Conservation (phyloP, 2,888 invertebrate genomes). For the Limnephilus marmoratus region DNA sequence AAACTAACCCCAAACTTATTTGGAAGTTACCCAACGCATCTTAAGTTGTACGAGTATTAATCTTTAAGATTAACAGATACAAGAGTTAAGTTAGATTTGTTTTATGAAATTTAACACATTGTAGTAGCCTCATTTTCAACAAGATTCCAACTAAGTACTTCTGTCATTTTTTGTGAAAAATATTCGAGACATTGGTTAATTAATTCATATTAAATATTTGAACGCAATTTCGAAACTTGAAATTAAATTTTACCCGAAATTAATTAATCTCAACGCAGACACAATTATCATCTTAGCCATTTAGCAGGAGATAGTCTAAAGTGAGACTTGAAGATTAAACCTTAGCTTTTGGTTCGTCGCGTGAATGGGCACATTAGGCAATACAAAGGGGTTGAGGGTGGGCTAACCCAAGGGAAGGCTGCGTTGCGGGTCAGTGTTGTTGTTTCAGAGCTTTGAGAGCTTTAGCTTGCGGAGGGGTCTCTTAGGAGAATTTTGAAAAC, state of each 20-base stretch:
- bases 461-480: slow-evolving; percentile 5
- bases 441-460: slow-evolving; percentile 19
- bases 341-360: not conserved
- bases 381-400: not conserved
- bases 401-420: not conserved
- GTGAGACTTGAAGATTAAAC: not conserved
- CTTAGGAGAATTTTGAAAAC: slow-evolving; percentile 20
- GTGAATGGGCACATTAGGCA: not conserved
- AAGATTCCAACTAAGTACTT: too few relatives aligned
- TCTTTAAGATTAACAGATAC: too few relatives aligned
- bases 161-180: too few relatives aligned
- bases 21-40: too few relatives aligned
- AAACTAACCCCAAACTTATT: too few relatives aligned
- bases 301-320: not conserved
- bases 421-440: slow-evolving; percentile 12
- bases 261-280: not conserved
- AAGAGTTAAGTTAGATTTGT: too few relatives aligned
- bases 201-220: too few relatives aligned
- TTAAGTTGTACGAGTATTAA: too few relatives aligned
- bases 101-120: too few relatives aligned
- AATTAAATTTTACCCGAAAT: not conserved
- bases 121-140: too few relatives aligned
- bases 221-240: not conserved
- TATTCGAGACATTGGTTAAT: too few relatives aligned
- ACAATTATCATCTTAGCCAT: not conserved